Evolutionary conservation across 2,888 invertebrate species (phyloP).

Genomic region (Brenthis hecate): DNA sequence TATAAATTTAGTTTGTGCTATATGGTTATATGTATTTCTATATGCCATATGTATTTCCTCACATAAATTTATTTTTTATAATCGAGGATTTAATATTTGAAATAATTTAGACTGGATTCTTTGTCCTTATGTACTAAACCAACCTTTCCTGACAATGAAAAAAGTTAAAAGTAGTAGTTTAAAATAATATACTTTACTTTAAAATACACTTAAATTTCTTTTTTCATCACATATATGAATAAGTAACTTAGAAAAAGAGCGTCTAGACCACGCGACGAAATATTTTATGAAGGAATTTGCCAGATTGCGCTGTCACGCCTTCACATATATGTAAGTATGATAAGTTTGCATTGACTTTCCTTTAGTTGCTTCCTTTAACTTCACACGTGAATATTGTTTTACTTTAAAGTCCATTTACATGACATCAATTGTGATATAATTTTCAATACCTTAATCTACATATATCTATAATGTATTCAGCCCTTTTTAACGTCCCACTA

Average conservation of each 20-base stretch:
- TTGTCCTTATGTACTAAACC: not conserved
- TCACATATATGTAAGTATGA: conserved; percentile 5
- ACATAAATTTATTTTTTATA: too few relatives aligned
- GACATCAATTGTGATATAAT: too few relatives aligned
- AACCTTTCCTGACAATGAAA: too few relatives aligned
- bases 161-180: not conserved
- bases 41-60: too few relatives aligned
- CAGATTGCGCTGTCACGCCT: conserved; percentile 24
- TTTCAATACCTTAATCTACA: too few relatives aligned
- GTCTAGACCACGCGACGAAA: conserved; percentile 31
- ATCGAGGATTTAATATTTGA: too few relatives aligned
- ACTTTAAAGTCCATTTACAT: too few relatives aligned
- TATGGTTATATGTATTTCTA: too few relatives aligned
- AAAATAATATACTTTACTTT: conserved; percentile 1
- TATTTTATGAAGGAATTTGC: conserved; percentile 28
- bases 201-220: conserved; percentile 2
- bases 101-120: not conserved
- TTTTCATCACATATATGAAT: conserved; percentile 19
- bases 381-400: too few relatives aligned
- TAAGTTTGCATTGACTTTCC: not conserved
- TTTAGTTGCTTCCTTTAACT: not conserved
- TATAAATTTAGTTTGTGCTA: too few relatives aligned
- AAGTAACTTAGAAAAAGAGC: conserved; percentile 24
- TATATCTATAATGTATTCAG: too few relatives aligned
- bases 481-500: too few relatives aligned